Evolutionary conservation across 2,113 vertebrate species (phyloP), one percentile per base, ranked within the genome.

Genomic region (Pituophis catenifer): DNA sequence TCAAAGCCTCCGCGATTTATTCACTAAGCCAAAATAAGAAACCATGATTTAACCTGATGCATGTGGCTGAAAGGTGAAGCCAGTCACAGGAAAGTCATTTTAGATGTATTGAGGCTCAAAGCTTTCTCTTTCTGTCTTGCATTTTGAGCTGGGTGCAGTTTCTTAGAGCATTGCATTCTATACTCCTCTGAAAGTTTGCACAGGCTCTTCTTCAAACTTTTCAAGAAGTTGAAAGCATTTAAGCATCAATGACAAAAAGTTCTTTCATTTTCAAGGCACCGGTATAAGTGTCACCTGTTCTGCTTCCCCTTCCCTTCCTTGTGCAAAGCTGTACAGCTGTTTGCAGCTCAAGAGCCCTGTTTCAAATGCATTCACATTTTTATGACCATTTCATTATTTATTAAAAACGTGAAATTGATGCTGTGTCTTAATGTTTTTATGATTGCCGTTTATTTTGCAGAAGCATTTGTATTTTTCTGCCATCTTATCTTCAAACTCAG

Each of bases 331-430:
- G 13, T 54, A 87, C 9, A 90, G 1, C 2, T 50, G 38, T 86
- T 93, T 96, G 92, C 38, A 94, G 48, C 57, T 94, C 75, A 53
- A n/a, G 90, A 93, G 75, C 5, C 90, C 33, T 52, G 91, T 62
- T 93, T 94, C 62, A 48, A 95, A 92, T 95, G 95, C 93, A 88
- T 94, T 94, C 94, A 88, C n/a, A 54, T 55, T 93, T 94, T 95
- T 96, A 95, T 95, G 95, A 93, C 58, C 90, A 62, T 0, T 85
- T 96, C 59, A 95, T 95, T 94, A 92, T 92, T 96, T 96, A 94
- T 89, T 95, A 95, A 94, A 94, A 92, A 92, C 1, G 93, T 92
- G 94, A 94, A 94, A 91, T 5, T 89, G 91, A 91, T 93, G 52
- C 1, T 89, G 58, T 89, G 93, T 90, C 58, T 91, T 93, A 96